Evolutionary conservation across 2,797 vertebrate species (phyloP).

Genomic region (Alcedo quadribrachys): DNA sequence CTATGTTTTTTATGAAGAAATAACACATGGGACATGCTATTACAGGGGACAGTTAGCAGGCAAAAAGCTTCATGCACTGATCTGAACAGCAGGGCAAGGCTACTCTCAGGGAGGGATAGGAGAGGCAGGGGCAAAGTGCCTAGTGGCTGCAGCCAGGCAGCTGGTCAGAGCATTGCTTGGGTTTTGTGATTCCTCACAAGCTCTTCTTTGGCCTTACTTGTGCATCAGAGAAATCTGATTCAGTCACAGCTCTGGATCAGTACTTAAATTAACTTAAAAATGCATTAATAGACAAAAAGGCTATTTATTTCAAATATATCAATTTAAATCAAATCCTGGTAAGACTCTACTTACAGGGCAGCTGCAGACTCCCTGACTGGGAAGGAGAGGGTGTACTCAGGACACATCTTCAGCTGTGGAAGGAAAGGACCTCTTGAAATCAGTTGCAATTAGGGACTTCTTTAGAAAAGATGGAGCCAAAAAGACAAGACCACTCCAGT

Average conservation of each 20-base stretch:
- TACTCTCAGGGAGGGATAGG: background rate
- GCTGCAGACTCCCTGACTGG: background rate
- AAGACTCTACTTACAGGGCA: background rate
- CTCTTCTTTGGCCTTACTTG: background rate
- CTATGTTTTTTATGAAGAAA: background rate
- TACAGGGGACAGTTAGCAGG: background rate
- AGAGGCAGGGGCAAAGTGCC: background rate
- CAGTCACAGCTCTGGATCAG: background rate
- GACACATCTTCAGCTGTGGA: background rate
- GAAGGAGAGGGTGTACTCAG: background rate
- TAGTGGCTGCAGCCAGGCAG: background rate
- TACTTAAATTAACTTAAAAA: background rate
- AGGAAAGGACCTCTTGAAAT: background rate
- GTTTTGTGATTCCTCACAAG: background rate
- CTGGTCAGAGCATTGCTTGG: background rate
- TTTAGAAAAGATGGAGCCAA: background rate
- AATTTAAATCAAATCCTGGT: background rate
- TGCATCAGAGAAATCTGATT: background rate
- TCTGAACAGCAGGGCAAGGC: background rate
- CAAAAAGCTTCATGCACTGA: background rate
- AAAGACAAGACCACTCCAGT: background rate
- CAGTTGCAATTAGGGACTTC: background rate
- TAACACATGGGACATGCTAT: background rate
- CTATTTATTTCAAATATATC: background rate
- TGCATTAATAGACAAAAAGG: background rate